Conservation (phyloP, 1,140 invertebrate genomes). For the Thereuonema tuberculata region DNA sequence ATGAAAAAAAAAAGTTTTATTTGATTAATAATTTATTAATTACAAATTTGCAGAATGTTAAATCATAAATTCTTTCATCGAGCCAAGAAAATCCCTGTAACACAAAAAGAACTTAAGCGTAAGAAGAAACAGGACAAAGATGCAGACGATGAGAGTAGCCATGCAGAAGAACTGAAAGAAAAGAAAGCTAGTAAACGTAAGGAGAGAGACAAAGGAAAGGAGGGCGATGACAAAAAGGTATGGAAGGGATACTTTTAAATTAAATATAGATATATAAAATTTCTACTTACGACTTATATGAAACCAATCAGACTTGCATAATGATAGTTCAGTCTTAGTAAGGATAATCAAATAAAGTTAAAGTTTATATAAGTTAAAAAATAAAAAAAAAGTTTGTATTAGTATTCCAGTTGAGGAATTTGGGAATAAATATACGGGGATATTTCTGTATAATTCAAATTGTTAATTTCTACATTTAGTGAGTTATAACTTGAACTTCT, state of each 20-base stretch:
- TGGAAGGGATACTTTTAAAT: too few species aligned
- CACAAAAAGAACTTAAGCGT: constrained; percentile 54
- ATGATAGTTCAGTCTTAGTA: too few species aligned
- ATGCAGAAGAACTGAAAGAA: constrained; percentile 20
- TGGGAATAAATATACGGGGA: not conserved
- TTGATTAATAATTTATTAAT: too few species aligned
- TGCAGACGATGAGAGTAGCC: constrained; percentile 26
- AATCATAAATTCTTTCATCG: constrained; percentile 90
- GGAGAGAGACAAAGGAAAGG: constrained; percentile 26
- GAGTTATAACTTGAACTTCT: too few species aligned
- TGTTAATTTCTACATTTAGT: too few species aligned
- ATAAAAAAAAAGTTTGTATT: constrained; percentile 20
- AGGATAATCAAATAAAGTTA: too few species aligned
- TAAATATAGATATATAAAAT: too few species aligned
- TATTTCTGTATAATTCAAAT: not conserved
- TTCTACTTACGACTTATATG: too few species aligned
- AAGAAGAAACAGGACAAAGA: constrained; percentile 40
- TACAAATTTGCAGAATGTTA: constrained; percentile 52
- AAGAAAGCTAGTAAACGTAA: constrained; percentile 21
- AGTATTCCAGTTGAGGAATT: not conserved
- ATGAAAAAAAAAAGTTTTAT: too few species aligned
- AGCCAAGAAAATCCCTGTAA: constrained; percentile 71
- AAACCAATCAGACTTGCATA: too few species aligned
- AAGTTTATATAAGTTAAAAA: too few species aligned
- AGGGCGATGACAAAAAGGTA: constrained; percentile 39